phyloP scores from a whole-genome alignment of 2,888 invertebrate species.

The Megalurothrips usitatus region DNA sequence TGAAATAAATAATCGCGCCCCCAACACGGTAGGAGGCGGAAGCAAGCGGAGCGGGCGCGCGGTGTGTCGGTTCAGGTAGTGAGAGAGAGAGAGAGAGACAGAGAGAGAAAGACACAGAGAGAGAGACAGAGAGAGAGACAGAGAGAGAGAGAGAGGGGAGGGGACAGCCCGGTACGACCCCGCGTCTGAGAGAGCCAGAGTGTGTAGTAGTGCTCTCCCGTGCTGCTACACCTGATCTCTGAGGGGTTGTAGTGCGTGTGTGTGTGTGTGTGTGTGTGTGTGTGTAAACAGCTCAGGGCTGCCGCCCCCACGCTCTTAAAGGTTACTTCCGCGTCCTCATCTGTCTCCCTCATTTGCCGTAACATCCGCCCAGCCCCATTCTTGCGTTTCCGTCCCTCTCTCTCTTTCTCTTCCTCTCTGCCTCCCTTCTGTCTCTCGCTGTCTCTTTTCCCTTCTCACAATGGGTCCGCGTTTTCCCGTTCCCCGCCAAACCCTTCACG shows the following conservation, averaged over 20 bases:
- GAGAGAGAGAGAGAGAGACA: not conserved
- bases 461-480: not conserved
- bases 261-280: slow-evolving; percentile 6
- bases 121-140: not conserved
- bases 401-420: not conserved
- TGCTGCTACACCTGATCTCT: slow-evolving; percentile 15
- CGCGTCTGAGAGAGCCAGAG: not conserved
- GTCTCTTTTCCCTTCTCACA: not conserved
- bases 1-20: no score
- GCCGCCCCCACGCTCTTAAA: not conserved
- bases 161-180: not conserved
- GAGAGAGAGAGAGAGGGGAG: not conserved
- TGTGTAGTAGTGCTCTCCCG: not conserved
- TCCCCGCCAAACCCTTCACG: not conserved
- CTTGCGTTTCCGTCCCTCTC: not conserved
- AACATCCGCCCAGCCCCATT: not conserved
- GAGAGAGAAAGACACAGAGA: not conserved
- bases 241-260: not conserved
- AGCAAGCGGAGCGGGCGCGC: no score
- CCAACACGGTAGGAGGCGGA: no score
- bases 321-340: slow-evolving; percentile 23
- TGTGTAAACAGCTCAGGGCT: slow-evolving; percentile 1
- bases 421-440: not conserved
- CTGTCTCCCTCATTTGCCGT: slow-evolving; percentile 25
- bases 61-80: not conserved